Evolutionary conservation across 1,140 invertebrate species (phyloP).

Genomic region (Pararge aegeria): DNA sequence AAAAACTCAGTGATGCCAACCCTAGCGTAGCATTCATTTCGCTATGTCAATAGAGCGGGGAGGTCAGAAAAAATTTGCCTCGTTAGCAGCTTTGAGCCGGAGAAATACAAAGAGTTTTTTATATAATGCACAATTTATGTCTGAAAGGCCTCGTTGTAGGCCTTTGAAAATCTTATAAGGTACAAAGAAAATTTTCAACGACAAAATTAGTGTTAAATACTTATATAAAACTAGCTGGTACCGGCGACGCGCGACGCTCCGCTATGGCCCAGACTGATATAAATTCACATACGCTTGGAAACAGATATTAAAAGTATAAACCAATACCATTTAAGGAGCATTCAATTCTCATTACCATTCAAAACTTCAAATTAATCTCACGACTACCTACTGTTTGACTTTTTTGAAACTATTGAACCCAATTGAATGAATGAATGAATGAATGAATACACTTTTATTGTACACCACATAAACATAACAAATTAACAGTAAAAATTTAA

Average conservation of each 20-base stretch:
- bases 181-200: slow-evolving; percentile 2
- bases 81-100: slow-evolving; percentile 22
- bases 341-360: too few species aligned
- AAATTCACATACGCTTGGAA: not conserved
- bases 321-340: too few species aligned
- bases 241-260: too few species aligned
- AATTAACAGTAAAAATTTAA: too few species aligned
- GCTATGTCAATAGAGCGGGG: slow-evolving; percentile 24
- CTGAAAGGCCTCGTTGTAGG: slow-evolving; percentile 8
- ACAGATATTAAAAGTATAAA: too few species aligned
- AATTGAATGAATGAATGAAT: too few species aligned
- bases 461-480: too few species aligned
- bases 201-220: slow-evolving; percentile 10
- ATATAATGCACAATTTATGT: slow-evolving; percentile 21
- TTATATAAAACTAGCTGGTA: not conserved
- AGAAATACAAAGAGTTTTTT: slow-evolving; percentile 19
- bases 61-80: slow-evolving; percentile 23
- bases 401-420: too few species aligned
- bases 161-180: slow-evolving; percentile 6
- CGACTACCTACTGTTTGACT: too few species aligned
- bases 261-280: too few species aligned
- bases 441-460: too few species aligned
- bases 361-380: too few species aligned
- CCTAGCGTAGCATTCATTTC: slow-evolving; percentile 7
- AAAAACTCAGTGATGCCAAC: not conserved